Evolutionary conservation across 2,888 invertebrate genomes (phyloP), one percentile per base, ranked within the genome.

Genomic region (Amblyteles armatorius): DNA sequence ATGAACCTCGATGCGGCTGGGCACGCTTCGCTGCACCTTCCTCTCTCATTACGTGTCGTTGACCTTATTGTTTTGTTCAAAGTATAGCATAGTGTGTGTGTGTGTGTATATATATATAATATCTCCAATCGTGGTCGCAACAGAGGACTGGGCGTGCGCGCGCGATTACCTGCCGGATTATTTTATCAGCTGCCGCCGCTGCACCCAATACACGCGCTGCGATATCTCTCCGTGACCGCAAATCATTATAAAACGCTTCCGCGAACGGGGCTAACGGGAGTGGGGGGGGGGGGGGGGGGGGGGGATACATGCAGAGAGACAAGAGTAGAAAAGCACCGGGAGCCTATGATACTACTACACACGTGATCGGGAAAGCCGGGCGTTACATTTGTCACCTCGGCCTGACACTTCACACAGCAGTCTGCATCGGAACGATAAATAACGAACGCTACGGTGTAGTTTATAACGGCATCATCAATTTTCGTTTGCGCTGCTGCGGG

Each of bases 21-120:
- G 71, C 87, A 91, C 89, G 92, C 92, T 91, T 87, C 78, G 86
- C 86, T 89, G 90, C 89, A 71, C 88, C 88, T 91, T 91, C 91
- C 92, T 91, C 92, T 89, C 90, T 92, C 90, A 91, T 92, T 91
- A 90, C 87, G 84, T 88, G 86, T 89, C 67, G 87, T 91, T 91
- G 90, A 90, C 91, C 91, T 90, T 90, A 92, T 92, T 91, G 90
- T 90, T 89, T 90, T 88, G 88, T 90, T 87, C 89, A 91, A 91
- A 91, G 90, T 89, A 68, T 48, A 77, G 29, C 16, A n/a, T 60
- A 63, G 40, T 40, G 9, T 40, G 9, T 40, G 2, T 33, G 1
- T n/a, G 13, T 57, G 36, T 13, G 9, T 22, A 48, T 44, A 72
- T 29, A 36, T 60, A 69, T 48, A 60, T 82, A 65, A 73, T 65